Evolutionary conservation across 2,888 invertebrate species (phyloP), one percentile per base, ranked within the genome.

Genomic region (Andrena trimmerana): DNA sequence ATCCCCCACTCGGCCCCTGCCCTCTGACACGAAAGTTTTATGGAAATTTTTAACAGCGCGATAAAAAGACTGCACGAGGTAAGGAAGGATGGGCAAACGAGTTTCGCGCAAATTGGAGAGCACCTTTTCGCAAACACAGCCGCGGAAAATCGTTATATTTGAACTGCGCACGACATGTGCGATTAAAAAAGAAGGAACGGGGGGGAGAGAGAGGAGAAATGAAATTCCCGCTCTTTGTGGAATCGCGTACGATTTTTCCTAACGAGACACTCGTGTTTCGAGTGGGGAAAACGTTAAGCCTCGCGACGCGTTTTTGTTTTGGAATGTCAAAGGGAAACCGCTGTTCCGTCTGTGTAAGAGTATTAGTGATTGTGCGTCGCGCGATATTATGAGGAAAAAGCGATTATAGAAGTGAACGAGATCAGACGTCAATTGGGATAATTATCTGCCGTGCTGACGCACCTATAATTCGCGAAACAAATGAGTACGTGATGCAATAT

Each of bases 91-190:
- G 62, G 62, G 71, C 66, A 24, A 78, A 73, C 78, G 83, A 78
- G 84, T 71, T 78, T 78, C 71, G 79, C 82, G 77, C 84, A 89
- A 90, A 90, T 89, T 90, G 89, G 86, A 86, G 87, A 88, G 83
- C 81, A 85, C 85, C 75, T 78, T 84, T 84, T 69, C 48, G 54
- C 54, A 71, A 71, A 84, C 71, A 79, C 67, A 42, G 68, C 27
- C 60, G 42, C 57, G 71, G 67, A 52, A 84, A 79, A 83, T 73
- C 84, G 78, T 83, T 83, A 78, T 67, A 78, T 83, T 83, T 83
- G 84, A 83, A 78, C 78, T 66, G 59, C 33, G 78, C 42, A 5
- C 54, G 60, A 52, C 66, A 31, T 54, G 57, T 54, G 27, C 42
- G 76, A 76, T 82, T 54, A 54, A 57, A 73, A 77, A 57, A 20